Evolutionary conservation across 2,888 invertebrate species (phyloP), one percentile per base, ranked within the genome.

Genomic region (Lepidochrysops patricia): DNA sequence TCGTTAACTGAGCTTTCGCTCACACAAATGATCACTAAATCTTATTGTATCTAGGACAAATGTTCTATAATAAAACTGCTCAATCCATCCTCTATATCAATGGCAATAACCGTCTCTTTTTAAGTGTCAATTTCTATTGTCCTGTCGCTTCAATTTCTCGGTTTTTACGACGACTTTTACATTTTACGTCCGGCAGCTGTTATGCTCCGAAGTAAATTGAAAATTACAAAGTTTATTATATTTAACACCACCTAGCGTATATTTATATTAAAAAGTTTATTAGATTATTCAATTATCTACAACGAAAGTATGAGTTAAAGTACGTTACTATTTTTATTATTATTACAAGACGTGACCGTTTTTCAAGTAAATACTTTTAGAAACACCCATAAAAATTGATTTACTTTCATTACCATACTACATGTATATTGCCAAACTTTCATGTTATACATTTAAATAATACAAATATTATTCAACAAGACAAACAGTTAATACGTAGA

Each of bases 111-210:
- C 25, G 26, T 48, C 57, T 49, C 29, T 27, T 29, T 54, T 59
- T 60, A 48, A 52, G 57, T 57, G 57, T 50, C 57, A 58, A 54
- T 62, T 62, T 70, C 64, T 67, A 60, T 57, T 57, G 57, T 60
- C 63, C 27, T 59, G 57, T 63, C 63, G 62, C 52, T 60, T 37
- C 29, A 43, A 25, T 57, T 5, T 19, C 27, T 27, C 15, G 29
- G 32, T 54, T 54, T 50, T 54, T 54, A 54, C 29, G 29, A 54
- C 29, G 43, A 43, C 19, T 43, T 32, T 29, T n/a, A 13, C 13
- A 12, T 37, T 37, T 37, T 54, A 54, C 19, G 29, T 19, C 19
- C 19, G 54, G 15, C 29, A 54, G 54, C 29, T 52, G 43, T 43
- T 43, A 43, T 19, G 2, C 2, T 43, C 7, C 7, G 9, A 52